Evolutionary conservation across 2,113 vertebrate species (phyloP).

Genomic region (Sorex fumeus): DNA sequence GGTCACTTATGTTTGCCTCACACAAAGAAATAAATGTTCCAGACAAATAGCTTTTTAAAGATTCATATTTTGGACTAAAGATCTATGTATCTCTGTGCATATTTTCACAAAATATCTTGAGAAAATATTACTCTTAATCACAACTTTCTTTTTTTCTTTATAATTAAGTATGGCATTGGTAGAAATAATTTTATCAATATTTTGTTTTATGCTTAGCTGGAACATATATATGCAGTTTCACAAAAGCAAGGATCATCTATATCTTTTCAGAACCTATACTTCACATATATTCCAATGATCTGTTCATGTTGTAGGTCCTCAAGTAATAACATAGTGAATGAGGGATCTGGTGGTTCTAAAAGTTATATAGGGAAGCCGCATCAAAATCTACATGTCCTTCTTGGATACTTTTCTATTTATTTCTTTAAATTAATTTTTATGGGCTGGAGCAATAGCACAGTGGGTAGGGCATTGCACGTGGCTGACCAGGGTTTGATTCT

Average conservation of each 20-base stretch:
- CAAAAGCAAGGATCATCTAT: not conserved
- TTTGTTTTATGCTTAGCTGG: not conserved
- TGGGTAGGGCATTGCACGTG: too few species aligned
- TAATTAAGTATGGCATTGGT: not conserved
- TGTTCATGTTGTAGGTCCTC: not conserved
- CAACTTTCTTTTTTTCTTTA: slow-evolving; percentile 50
- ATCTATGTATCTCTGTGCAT: slow-evolving; percentile 5
- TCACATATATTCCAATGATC: not conserved
- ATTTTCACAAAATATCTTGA: slow-evolving; percentile 58
- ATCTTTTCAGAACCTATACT: not conserved
- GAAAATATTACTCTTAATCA: slow-evolving; percentile 67
- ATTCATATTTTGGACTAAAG: slow-evolving; percentile 36
- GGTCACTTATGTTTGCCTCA: not conserved
- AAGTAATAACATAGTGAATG: not conserved
- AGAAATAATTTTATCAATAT: slow-evolving; percentile 43
- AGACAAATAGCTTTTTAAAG: slow-evolving; percentile 40
- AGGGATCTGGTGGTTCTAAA: slow-evolving; percentile 21
- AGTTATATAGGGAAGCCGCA: not conserved
- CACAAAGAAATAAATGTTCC: not conserved
- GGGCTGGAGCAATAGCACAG: too few species aligned
- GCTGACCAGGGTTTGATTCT: too few species aligned
- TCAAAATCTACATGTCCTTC: not conserved
- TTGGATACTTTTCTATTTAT: not conserved
- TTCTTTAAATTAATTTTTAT: slow-evolving; percentile 21
- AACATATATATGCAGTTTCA: slow-evolving; percentile 34